Evolutionary conservation across 2,797 vertebrate genomes (phyloP).

Genomic region (Chrosomus eos): DNA sequence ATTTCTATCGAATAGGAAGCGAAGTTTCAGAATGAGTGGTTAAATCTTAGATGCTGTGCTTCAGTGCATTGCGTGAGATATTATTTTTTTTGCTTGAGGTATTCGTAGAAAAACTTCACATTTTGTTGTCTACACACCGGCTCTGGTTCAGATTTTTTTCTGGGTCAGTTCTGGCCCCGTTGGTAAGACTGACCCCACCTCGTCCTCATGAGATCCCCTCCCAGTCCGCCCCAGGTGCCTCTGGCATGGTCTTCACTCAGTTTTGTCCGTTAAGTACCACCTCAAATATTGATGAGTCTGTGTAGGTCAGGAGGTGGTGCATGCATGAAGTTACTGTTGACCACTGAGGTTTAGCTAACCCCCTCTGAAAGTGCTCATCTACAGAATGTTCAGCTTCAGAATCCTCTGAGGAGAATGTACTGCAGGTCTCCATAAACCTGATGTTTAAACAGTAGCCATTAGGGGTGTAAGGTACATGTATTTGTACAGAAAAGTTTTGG

Average conservation of each 20-base stretch:
- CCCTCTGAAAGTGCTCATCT: slow-evolving; percentile 33
- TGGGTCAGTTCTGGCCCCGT: slow-evolving; percentile 37
- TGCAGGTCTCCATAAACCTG: background rate
- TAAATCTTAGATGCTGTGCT: background rate
- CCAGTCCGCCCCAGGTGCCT: slow-evolving; percentile 68
- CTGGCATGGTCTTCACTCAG: slow-evolving; percentile 71
- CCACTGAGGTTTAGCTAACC: slow-evolving; percentile 51
- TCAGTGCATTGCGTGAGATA: background rate
- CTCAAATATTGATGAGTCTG: slow-evolving; percentile 83
- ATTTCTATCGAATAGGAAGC: background rate
- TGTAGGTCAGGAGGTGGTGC: slow-evolving; percentile 67
- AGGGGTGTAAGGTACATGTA: background rate
- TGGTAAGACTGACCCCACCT: slow-evolving; percentile 14
- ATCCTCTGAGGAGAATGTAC: slow-evolving; percentile 33
- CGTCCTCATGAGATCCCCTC: slow-evolving; percentile 46
- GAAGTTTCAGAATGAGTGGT: background rate
- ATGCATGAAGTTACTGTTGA: slow-evolving; percentile 52
- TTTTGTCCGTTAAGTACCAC: slow-evolving; percentile 81
- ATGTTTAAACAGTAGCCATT: background rate
- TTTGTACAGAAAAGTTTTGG: background rate
- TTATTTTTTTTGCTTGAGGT: background rate
- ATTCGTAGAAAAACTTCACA: background rate
- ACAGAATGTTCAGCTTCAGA: slow-evolving; percentile 41
- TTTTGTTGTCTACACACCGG: background rate
- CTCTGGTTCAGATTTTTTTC: slow-evolving; percentile 37